Evolutionary conservation across 2,113 vertebrate genomes (phyloP).

Genomic region (Cercocebus atys): DNA sequence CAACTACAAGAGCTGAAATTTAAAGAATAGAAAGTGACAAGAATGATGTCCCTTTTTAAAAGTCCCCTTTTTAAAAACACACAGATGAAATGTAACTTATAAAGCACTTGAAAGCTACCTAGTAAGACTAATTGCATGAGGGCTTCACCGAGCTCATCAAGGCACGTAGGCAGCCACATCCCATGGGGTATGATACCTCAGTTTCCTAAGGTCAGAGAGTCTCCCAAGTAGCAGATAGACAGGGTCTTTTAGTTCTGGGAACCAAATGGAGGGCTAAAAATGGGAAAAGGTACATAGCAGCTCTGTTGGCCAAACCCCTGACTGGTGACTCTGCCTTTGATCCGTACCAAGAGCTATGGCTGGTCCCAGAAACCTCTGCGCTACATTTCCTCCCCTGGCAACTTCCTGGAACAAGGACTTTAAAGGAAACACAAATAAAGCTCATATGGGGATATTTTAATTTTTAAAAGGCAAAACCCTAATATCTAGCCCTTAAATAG

Average conservation of each 20-base stretch:
- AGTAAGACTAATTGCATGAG: neutral
- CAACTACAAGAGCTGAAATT: conserved; percentile 9
- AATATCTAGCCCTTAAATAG: conserved; percentile 8
- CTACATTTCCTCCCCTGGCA: neutral
- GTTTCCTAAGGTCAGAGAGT: neutral
- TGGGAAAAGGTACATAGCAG: neutral
- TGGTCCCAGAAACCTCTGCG: neutral
- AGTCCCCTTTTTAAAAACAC: neutral
- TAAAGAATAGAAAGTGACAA: conserved; percentile 40
- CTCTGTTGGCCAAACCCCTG: neutral
- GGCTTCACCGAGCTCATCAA: neutral
- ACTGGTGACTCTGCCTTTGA: neutral
- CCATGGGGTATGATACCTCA: neutral
- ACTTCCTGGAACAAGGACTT: neutral
- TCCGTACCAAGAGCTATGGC: neutral
- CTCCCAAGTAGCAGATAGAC: neutral
- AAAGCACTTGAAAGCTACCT: neutral
- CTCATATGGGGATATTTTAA: conserved; percentile 27
- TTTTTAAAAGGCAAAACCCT: conserved; percentile 52
- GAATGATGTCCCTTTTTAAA: neutral
- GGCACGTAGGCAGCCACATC: neutral
- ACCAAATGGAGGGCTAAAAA: neutral
- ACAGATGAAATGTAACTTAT: neutral
- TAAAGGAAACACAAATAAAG: conserved; percentile 17
- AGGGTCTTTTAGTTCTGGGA: neutral